Percentiles rank a stretch among this genome's conserved stretches.
These are phyloP conservation scores for Delphinapterus leucas DNA, from an alignment of 2,113 vertebrate genomes.

Conservation along the genomic window DNA sequence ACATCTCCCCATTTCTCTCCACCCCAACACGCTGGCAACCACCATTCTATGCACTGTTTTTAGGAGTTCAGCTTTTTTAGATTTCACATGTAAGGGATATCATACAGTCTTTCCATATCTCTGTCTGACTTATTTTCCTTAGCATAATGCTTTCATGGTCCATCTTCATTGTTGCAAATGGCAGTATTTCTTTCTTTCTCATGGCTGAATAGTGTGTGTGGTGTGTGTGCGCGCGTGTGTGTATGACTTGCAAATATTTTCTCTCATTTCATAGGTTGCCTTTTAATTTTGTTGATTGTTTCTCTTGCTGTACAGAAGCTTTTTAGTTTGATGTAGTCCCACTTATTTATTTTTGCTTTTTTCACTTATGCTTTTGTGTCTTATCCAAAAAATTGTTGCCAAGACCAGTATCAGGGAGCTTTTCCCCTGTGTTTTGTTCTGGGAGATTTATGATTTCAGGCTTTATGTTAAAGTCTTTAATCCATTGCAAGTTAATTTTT, in stretches of 20 bases:
- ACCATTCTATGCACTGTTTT: neutral
- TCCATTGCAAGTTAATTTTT: neutral
- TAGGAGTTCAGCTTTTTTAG: neutral
- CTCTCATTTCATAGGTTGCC: neutral
- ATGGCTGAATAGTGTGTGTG: neutral
- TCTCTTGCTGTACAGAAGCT: neutral
- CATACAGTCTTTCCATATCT: neutral
- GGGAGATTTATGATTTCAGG: neutral
- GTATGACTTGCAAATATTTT: neutral
- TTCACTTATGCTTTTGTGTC: neutral
- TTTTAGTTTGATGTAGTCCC: neutral
- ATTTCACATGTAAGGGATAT: neutral
- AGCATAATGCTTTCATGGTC: neutral
- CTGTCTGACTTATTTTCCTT: neutral
- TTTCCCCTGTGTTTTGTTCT: neutral
- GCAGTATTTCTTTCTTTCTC: neutral
- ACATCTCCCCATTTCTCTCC: neutral
- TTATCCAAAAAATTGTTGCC: neutral
- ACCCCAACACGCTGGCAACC: neutral
- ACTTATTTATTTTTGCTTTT: neutral
- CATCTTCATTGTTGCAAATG: neutral
- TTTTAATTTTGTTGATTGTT: neutral
- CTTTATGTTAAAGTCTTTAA: neutral
- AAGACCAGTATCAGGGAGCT: neutral
- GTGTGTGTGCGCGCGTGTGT: rapidly evolving